Percentiles rank a stretch among this genome's conserved stretches.
phyloP scores from a whole-genome alignment of 2,797 vertebrate genomes.

The Girardinus metallicus region DNA sequence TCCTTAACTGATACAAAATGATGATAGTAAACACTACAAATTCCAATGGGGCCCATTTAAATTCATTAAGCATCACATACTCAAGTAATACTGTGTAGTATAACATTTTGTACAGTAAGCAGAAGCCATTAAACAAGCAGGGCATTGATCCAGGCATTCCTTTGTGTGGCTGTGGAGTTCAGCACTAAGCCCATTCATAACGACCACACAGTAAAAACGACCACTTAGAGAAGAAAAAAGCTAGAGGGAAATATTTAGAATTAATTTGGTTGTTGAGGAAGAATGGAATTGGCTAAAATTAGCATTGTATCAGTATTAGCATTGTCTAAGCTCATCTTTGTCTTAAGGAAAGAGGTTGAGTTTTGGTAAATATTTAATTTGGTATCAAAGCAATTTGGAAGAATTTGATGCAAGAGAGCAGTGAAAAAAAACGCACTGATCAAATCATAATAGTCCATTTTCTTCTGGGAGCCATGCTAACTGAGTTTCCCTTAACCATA shows the following conservation, averaged over 20 bases:
- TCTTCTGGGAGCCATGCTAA: not conserved
- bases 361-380: not conserved
- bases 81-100: not conserved
- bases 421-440: not conserved
- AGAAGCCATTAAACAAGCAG: not conserved
- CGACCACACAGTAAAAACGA: not conserved
- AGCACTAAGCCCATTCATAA: not conserved
- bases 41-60: not conserved
- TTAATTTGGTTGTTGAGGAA: not conserved
- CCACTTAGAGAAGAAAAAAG: not conserved
- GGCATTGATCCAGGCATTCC: not conserved
- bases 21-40: not conserved
- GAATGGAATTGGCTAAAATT: not conserved
- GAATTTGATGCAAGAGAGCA: not conserved
- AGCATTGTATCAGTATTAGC: not conserved
- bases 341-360: not conserved
- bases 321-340: constrained; percentile 7
- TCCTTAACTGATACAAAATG: not conserved
- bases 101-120: not conserved
- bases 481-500: too few relatives aligned
- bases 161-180: not conserved
- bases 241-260: not conserved
- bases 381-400: not conserved
- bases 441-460: not conserved
- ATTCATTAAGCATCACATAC: not conserved